Percentiles rank a stretch among this genome's conserved stretches.
Evolutionary conservation across 1,140 invertebrate genomes (phyloP).

Genomic region (Ylistrum balloti): DNA sequence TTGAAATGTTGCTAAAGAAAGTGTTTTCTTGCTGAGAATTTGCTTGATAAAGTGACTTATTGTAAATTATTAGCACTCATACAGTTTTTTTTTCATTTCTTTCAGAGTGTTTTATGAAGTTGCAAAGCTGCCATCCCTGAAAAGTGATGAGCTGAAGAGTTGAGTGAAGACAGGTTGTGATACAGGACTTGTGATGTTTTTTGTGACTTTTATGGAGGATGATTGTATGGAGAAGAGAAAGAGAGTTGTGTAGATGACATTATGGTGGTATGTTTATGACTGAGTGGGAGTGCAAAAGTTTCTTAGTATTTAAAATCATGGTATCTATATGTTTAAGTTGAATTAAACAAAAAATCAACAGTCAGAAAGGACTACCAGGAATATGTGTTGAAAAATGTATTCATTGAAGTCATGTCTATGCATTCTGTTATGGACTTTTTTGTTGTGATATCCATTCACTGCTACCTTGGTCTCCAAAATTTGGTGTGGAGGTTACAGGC

Average conservation of each 20-base stretch:
- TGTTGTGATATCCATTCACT: no score
- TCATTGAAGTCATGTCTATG: no score
- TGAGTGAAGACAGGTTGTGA: neutral
- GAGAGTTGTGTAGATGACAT: no score
- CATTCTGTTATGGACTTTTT: no score
- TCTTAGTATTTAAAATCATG: constrained; percentile 11
- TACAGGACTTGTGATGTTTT: constrained; percentile 7
- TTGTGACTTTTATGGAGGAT: neutral
- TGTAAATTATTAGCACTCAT: no score
- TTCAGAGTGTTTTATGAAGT: constrained; percentile 91
- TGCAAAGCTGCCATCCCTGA: constrained; percentile 82
- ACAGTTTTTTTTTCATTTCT: constrained; percentile 70
- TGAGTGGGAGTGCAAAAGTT: neutral
- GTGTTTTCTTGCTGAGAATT: no score
- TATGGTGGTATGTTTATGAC: neutral
- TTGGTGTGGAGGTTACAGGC: no score
- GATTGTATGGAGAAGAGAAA: neutral
- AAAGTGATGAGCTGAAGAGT: constrained; percentile 55
- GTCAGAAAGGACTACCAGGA: neutral
- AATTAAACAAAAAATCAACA: neutral
- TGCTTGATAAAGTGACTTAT: no score
- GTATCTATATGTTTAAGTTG: neutral
- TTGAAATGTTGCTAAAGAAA: no score
- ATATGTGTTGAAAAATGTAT: no score
- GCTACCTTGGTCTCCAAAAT: no score